These are phyloP conservation scores for Dorcus hopei DNA, from an alignment of 2,888 invertebrate genomes.

Conservation along the genomic window DNA sequence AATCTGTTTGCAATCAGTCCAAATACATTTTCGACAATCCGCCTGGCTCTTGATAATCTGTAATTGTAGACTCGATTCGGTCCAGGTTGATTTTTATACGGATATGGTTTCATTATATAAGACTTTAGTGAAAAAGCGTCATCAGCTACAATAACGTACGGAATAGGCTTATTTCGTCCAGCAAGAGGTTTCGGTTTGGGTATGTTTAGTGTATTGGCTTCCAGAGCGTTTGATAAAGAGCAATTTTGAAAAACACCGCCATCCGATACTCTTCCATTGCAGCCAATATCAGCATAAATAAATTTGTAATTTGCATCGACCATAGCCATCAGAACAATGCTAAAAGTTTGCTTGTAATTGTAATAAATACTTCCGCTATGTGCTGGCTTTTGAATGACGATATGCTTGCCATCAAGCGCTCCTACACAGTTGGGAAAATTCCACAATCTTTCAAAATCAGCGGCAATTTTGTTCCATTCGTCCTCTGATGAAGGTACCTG, in stretches of 20 bases:
- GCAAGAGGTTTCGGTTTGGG: constrained; percentile 4
- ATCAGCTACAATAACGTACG: constrained; percentile 7
- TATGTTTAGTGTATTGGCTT: constrained; percentile 2
- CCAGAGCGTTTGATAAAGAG: background rate
- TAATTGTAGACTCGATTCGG: constrained; percentile 15
- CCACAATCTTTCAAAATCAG: too few species aligned
- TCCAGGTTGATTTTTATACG: constrained; percentile 4
- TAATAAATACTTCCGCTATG: constrained; percentile 22
- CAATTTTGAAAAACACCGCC: constrained; percentile 5
- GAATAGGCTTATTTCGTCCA: background rate
- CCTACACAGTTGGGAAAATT: constrained; percentile 27
- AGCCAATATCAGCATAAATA: constrained; percentile 22
- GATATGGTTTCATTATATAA: constrained; percentile 13
- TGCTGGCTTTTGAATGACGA: constrained; percentile 20
- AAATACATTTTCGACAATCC: constrained; percentile 18
- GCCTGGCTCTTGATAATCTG: constrained; percentile 10
- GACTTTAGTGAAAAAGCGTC: constrained; percentile 10
- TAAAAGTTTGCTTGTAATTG: constrained; percentile 27
- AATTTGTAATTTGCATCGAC: constrained; percentile 16
- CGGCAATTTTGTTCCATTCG: too few species aligned
- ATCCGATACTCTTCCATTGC: constrained; percentile 10
- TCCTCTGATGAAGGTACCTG: too few species aligned
- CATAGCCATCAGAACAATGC: constrained; percentile 24
- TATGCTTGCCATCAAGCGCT: constrained; percentile 26
- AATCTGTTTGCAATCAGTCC: too few species aligned